Evolutionary conservation across 2,888 invertebrate species (phyloP), one percentile per base, ranked within the genome.

Genomic region (Cheilosia variabilis): DNA sequence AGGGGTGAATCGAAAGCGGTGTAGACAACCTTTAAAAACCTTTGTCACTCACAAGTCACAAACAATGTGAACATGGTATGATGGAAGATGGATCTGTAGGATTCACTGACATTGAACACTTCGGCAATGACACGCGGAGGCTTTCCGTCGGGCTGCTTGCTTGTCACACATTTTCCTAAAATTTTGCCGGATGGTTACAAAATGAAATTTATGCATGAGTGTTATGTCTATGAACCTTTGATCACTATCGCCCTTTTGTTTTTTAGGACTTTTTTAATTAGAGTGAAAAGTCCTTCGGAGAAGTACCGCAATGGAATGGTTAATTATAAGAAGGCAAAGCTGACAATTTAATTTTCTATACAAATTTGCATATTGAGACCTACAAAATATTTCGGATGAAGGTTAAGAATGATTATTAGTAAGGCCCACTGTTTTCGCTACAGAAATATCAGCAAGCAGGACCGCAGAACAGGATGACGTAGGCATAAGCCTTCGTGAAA

Each of bases 181-280:
- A 50, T 17, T 71, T 50, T 55, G 4, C 41, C 47, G 27, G 58
- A 5, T 24, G 47, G 71, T 57, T 57, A 69, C n/a, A 31, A 57
- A 66, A 43, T 69, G 0, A 19, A 58, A 71, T 71, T 71, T 71
- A 72, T 72, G 50, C 72, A 72, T 72, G 50, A 72, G 22, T 72
- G 34, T 72, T 72, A 43, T 43, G 27, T 43, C 24, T 22, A 76
- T 7, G 27, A 53, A 41, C 50, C 57, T 76, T 76, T 66, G 75
- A 76, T 76, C 31, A 53, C 66, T 58, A 66, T 76, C 65, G 27
- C 13, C 27, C 37, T 58, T 37, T 66, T 68, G 27, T 76, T 75
- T 24, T 17, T 24, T 2, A 13, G 19, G 34, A 45, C 50, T 57
- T 60, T 76, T 37, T 76, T 76, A 76, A 76, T 76, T 76, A 60